A percentile compares a stretch with the other conserved stretches of the same genome.
Evolutionary conservation across 2,888 invertebrate species (phyloP).

Genomic region (Dolomedes plantarius): DNA sequence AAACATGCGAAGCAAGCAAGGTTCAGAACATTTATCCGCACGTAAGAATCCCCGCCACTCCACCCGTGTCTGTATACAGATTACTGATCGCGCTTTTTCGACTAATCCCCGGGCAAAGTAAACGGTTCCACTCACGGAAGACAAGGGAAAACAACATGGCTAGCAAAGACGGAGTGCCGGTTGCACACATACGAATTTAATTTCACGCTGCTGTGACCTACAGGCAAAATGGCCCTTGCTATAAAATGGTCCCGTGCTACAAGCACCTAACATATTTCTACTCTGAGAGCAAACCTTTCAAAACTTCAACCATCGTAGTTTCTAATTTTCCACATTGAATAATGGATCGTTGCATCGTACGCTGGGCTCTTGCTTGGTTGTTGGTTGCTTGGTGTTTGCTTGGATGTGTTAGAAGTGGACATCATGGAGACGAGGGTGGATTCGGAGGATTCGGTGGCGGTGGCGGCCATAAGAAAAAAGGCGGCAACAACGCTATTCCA

Average conservation of each 20-base stretch:
- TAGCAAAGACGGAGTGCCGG: not conserved
- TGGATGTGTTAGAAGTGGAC: not conserved
- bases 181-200: not conserved
- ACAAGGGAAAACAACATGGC: not conserved
- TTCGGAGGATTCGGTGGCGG: constrained; percentile 3
- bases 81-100: not conserved
- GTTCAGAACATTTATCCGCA: not conserved
- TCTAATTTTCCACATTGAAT: not conserved
- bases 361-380: not conserved
- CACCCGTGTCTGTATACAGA: not conserved
- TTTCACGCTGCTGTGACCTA: not conserved
- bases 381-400: constrained; percentile 5
- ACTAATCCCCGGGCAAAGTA: not conserved
- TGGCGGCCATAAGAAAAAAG: constrained; percentile 4
- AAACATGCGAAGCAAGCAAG: not conserved
- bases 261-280: not conserved
- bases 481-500: not conserved
- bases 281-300: not conserved
- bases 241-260: not conserved
- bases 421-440: not conserved
- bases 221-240: not conserved
- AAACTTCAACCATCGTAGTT: not conserved
- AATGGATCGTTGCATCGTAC: not conserved
- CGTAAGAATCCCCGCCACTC: not conserved
- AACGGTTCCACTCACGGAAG: not conserved